These are phyloP conservation scores for Notodonta ziczac DNA, from an alignment of 2,888 invertebrate species.

Conservation along the genomic window DNA sequence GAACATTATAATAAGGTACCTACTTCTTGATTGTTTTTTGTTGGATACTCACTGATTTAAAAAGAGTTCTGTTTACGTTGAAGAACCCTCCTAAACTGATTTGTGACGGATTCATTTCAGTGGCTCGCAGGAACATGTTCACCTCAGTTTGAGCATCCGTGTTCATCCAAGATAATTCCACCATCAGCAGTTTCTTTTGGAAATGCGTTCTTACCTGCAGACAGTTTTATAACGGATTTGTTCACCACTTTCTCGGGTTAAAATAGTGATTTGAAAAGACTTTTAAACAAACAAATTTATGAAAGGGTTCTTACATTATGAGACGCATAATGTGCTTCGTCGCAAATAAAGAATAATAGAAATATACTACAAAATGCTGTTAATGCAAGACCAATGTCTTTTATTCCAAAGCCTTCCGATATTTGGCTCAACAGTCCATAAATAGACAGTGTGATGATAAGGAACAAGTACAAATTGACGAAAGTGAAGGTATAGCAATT, in stretches of 20 bases:
- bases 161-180: conserved; percentile 91
- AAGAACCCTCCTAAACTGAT: conserved; percentile 90
- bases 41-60: conserved; percentile 86
- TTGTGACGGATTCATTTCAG: conserved; percentile 90
- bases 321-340: conserved; percentile 90
- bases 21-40: no score
- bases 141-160: conserved; percentile 90
- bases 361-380: conserved; percentile 87
- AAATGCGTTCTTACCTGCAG: conserved; percentile 87
- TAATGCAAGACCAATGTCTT: conserved; percentile 88
- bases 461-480: conserved; percentile 87
- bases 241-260: no score
- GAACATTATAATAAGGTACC: no score
- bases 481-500: conserved; percentile 89
- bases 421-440: conserved; percentile 90
- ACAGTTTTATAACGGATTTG: background rate
- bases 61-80: conserved; percentile 88
- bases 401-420: conserved; percentile 89
- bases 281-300: background rate
- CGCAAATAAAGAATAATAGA: conserved; percentile 89
- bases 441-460: conserved; percentile 90
- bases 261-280: no score
- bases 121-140: conserved; percentile 90
- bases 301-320: conserved; percentile 81
- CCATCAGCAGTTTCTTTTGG: conserved; percentile 89